Evolutionary conservation across 1,140 invertebrate species (phyloP), one percentile per base, ranked within the genome.

Genomic region (Lepidurus apus): DNA sequence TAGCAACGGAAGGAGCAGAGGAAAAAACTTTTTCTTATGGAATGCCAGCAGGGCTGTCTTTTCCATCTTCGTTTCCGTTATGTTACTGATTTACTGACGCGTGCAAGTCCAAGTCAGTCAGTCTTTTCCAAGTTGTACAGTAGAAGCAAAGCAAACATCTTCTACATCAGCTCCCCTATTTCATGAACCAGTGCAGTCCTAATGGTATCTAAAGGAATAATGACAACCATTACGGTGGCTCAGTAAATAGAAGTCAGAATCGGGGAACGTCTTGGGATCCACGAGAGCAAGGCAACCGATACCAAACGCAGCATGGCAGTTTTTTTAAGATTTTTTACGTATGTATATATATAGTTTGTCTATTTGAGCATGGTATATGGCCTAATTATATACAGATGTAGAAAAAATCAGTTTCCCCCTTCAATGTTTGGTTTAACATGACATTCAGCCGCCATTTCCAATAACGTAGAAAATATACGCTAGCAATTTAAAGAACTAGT

Each of bases 41-140:
- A 21, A 7, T 65, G 53, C 17, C 53, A 13, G 53, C 53, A 65
- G 13, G 53, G 13, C 17, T 65, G 53, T n/a, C 53, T 65, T 65
- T 65, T 65, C 53, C 53, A 65, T 65, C 53, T 65, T 65, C n/a
- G 53, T 65, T 65, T 65, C 53, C 53, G 53, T 65, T 13, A 65
- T n/a, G n/a, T 21, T 65, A 65, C 13, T 65, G 53, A 65, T 21
- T 47, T 65, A 65, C 53, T 65, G 53, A 65, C 17, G 53, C 53
- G 53, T 7, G 53, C 21, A 65, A 65, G 9, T 65, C 21, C 9
- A 21, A 65, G 17, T 65, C 53, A 17, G 17, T 65, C 53, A 11
- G 7, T 21, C n/a, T 17, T 9, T 65, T 65, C 8, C 13, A 21
- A 21, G 17, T 7, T 65, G 53, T 65, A 65, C 7, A 65, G 53